phyloP scores from a whole-genome alignment of 2,888 invertebrate genomes.

The Hydraecia micacea region DNA sequence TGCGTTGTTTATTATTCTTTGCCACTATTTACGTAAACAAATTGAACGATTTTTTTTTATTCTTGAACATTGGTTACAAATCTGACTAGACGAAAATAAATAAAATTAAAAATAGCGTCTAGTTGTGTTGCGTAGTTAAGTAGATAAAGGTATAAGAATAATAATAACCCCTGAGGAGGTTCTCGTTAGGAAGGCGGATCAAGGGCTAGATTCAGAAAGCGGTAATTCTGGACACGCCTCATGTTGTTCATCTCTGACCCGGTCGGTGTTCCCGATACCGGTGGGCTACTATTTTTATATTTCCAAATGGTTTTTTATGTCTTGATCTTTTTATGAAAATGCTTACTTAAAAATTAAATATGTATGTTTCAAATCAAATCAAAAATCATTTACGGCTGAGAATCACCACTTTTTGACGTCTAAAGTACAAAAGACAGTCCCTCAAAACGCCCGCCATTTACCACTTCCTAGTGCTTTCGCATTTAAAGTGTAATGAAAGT shows the following conservation, averaged over 20 bases:
- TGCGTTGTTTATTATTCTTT: constrained; percentile 33
- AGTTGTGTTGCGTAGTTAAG: neutral
- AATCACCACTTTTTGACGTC: too few relatives aligned
- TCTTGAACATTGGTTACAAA: constrained; percentile 1
- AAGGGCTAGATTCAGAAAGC: neutral
- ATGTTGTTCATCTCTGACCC: too few relatives aligned
- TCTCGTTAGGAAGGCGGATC: neutral
- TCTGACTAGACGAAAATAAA: neutral
- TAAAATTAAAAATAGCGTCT: neutral
- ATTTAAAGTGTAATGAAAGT: too few relatives aligned
- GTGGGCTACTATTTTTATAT: too few relatives aligned
- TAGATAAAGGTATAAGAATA: neutral
- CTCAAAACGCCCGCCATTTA: too few relatives aligned
- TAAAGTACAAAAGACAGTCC: neutral
- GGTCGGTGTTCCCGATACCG: too few relatives aligned
- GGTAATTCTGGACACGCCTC: neutral
- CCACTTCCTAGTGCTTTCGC: too few relatives aligned
- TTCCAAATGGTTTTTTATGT: too few relatives aligned
- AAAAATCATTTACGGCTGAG: too few relatives aligned
- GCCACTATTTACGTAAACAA: constrained; percentile 22
- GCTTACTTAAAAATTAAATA: neutral
- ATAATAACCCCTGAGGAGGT: neutral
- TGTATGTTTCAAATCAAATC: too few relatives aligned
- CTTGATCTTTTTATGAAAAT: neutral
- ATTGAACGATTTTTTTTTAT: neutral